Evolutionary conservation across 2,797 vertebrate genomes (phyloP), one percentile per base, ranked within the genome.

Genomic region (Pelochelys cantorii): DNA sequence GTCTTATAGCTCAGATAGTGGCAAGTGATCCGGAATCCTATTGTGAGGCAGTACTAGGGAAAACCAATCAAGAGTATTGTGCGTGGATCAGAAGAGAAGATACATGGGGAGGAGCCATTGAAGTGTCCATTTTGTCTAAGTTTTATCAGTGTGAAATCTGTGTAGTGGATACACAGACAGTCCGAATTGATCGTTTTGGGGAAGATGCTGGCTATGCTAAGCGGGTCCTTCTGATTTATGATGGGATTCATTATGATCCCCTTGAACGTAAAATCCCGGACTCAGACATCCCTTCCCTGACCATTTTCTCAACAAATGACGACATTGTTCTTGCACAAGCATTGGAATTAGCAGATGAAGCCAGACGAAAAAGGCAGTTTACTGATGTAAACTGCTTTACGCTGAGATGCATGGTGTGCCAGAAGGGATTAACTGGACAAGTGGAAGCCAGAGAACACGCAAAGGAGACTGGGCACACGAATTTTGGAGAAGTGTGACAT

Each of bases 131-230:
- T 90, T 97, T 99, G 27, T 99, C 99, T 85, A 99, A 99, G 94
- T 99, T 99, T 94, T 99, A 99, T 97, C 99, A 99, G 88, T 99
- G 99, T 5, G 99, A 99, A 96, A 99, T 99, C 97, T 99, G 99
- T 25, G 99, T 99, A 92, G 99, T 99, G 91, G 99, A 99, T 97
- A 99, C 99, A 18, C 99, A 99, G 97, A 99, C 99, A 0, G 99
- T 99, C 57, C 98, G 99, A n/a, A 99, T 99, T 79, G 99, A 99
- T 96, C 98, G 99, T 23, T 99, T 99, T 37, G 99, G 99, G 29
- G 99, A 99, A 96, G 99, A 99, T 17, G 99, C 98, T 0, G 99
- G 99, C 31, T 99, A 99, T 97, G 96, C 96, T 54, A 99, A 98
- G 95, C 98, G 99, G 0, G 99, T 99, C 89, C 97, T 99, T 92